These are phyloP conservation scores for Acleris cristana DNA, from an alignment of 2,888 invertebrate species.

Conservation along the genomic window DNA sequence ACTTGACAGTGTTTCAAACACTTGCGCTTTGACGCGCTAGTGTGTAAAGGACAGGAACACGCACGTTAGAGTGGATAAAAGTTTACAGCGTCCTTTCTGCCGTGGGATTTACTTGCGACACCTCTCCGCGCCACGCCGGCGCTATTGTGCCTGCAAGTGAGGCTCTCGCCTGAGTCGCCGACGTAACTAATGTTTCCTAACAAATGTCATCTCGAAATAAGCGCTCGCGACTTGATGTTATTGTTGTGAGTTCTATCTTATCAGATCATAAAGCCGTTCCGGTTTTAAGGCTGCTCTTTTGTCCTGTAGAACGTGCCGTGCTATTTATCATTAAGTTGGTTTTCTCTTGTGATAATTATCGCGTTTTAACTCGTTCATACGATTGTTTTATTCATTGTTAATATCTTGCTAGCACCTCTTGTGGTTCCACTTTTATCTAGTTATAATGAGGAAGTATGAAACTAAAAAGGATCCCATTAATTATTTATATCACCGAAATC, in stretches of 20 bases:
- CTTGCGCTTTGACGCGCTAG: conserved; percentile 28
- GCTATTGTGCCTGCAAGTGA: conserved; percentile 71
- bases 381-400: background rate
- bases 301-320: conserved; percentile 52
- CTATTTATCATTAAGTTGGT: conserved; percentile 53
- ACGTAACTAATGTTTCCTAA: conserved; percentile 61
- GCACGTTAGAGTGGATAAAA: conserved; percentile 18
- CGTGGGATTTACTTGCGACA: conserved; percentile 28
- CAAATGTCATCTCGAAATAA: conserved; percentile 68
- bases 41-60: conserved; percentile 23
- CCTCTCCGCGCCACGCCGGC: conserved; percentile 42
- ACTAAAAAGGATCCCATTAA: conserved; percentile 6
- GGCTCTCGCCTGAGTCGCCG: conserved; percentile 57
- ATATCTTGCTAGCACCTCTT: background rate
- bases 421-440: background rate
- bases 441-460: background rate
- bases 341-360: conserved; percentile 18
- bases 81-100: conserved; percentile 18
- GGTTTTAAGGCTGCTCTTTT: conserved; percentile 55
- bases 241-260: conserved; percentile 65
- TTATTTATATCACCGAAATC: conserved; percentile 15
- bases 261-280: conserved; percentile 57
- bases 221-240: conserved; percentile 61
- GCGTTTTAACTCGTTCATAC: background rate
- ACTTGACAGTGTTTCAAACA: conserved; percentile 26